Percentiles rank a stretch among this genome's conserved stretches.
Evolutionary conservation across 1,140 invertebrate genomes (phyloP).

Genomic region (Lepeophtheirus salmonis): DNA sequence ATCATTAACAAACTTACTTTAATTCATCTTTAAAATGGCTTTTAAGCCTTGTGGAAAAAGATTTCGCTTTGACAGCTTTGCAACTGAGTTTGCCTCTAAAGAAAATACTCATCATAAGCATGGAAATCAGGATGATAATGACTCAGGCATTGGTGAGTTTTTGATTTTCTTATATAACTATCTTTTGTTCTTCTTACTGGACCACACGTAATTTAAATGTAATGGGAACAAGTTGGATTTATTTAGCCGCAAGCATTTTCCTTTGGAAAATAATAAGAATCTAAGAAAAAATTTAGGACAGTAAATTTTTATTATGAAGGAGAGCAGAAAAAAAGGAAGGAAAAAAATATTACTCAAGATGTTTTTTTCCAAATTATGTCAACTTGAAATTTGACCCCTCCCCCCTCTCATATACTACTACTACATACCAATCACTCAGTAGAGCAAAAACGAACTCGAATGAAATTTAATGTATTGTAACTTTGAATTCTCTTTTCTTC

Average conservation of each 20-base stretch:
- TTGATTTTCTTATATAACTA: neutral
- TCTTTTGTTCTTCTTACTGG: conserved; percentile 1
- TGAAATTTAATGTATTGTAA: too few species aligned
- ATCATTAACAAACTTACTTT: too few species aligned
- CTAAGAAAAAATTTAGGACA: neutral
- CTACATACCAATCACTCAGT: neutral
- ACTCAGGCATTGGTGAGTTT: conserved; percentile 13
- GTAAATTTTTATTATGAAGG: neutral
- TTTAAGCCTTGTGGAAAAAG: neutral
- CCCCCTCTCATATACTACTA: too few species aligned
- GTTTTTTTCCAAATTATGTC: neutral
- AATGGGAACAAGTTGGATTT: neutral
- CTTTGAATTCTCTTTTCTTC: too few species aligned
- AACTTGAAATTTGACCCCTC: neutral
- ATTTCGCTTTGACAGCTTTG: conserved; percentile 14
- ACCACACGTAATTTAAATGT: neutral
- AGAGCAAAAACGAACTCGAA: too few species aligned
- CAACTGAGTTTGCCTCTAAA: conserved; percentile 9
- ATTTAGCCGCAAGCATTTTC: neutral
- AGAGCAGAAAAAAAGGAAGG: neutral
- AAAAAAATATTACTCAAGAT: neutral
- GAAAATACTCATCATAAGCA: neutral
- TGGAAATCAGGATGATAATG: conserved; percentile 4
- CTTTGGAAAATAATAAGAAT: neutral
- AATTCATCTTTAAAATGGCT: neutral